Conservation (phyloP, 1,140 invertebrate genomes). For the Meloidogyne hapla region DNA sequence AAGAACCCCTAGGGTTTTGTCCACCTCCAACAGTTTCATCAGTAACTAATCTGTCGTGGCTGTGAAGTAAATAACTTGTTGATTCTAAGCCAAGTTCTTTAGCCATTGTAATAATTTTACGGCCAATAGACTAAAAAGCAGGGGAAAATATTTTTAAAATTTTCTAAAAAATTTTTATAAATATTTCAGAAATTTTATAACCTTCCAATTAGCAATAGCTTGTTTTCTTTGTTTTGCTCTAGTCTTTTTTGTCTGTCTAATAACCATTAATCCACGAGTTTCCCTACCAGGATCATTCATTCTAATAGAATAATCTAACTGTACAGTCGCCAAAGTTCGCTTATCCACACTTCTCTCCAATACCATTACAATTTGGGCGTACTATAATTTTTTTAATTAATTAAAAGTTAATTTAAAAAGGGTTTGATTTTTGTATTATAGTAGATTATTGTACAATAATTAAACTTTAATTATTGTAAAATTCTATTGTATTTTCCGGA, state of each 20-base stretch:
- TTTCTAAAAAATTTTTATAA: slow-evolving; percentile 9
- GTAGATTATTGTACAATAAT: too few species aligned
- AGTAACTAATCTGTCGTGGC: slow-evolving; percentile 43
- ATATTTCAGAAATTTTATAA: slow-evolving; percentile 59
- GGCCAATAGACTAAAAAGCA: slow-evolving; percentile 42
- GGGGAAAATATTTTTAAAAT: not conserved
- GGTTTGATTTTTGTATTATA: too few species aligned
- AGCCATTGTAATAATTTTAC: slow-evolving; percentile 51
- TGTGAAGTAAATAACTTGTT: slow-evolving; percentile 46
- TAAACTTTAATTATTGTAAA: too few species aligned
- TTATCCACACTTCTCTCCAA: slow-evolving; percentile 86
- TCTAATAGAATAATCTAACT: slow-evolving; percentile 91
- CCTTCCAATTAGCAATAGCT: slow-evolving; percentile 96
- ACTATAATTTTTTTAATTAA: slow-evolving; percentile 69
- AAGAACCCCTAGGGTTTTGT: slow-evolving; percentile 19
- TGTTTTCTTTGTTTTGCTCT: slow-evolving; percentile 90
- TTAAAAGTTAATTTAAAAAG: slow-evolving; percentile 8
- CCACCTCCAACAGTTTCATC: slow-evolving; percentile 41
- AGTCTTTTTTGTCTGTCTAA: slow-evolving; percentile 93
- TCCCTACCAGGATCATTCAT: slow-evolving; percentile 71
- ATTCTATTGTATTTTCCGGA: too few species aligned
- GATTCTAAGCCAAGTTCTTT: slow-evolving; percentile 44
- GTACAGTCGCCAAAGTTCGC: slow-evolving; percentile 81
- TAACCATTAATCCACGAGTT: slow-evolving; percentile 86
- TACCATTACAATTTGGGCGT: slow-evolving; percentile 95